phyloP scores from a whole-genome alignment of 2,888 invertebrate genomes.

The Aquatica leii region DNA sequence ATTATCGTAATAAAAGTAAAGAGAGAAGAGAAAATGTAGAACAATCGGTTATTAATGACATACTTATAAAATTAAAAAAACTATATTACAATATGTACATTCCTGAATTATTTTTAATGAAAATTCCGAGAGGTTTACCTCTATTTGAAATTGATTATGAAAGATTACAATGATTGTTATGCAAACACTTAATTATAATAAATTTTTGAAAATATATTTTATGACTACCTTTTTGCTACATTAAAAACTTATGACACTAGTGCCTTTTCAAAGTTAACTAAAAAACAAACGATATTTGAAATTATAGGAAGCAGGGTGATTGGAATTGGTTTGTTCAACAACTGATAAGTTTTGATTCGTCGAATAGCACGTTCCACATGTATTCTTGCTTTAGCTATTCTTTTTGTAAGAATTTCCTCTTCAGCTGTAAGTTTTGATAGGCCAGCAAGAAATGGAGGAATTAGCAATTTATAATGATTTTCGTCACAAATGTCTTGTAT shows the following conservation, averaged over 20 bases:
- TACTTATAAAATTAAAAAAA: no score
- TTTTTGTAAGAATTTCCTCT: constrained; percentile 21
- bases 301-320: constrained; percentile 11
- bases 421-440: constrained; percentile 1
- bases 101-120: no score
- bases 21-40: no score
- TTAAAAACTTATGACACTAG: constrained; percentile 1
- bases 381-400: constrained; percentile 10
- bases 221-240: no score
- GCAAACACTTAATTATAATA: neutral
- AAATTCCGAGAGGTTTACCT: no score
- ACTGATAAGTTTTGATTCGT: constrained; percentile 9
- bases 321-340: neutral
- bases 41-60: no score
- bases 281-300: constrained; percentile 8
- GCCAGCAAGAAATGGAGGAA: constrained; percentile 1
- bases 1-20: no score
- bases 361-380: constrained; percentile 16
- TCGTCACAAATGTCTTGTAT: neutral
- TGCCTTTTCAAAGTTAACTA: constrained; percentile 11
- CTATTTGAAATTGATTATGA: no score
- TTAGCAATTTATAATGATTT: no score
- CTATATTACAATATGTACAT: constrained; percentile 4
- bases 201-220: no score
- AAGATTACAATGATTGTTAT: neutral